A percentile compares a stretch with the other conserved stretches of the same genome.
Conservation (phyloP, 2,888 invertebrate genomes). For the Chromoteleia sp. region DNA sequence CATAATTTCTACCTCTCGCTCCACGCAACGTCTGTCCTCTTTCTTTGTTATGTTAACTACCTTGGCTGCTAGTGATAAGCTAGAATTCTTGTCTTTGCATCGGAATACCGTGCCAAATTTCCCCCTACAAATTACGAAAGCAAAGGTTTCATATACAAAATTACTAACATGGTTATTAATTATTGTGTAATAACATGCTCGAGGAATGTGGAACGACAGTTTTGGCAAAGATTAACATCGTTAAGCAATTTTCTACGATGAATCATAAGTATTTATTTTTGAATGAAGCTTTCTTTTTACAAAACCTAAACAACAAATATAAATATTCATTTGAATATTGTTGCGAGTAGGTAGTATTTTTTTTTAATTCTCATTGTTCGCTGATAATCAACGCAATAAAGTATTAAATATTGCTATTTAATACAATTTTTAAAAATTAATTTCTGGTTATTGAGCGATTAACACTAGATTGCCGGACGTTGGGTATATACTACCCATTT, state of each 20-base stretch:
- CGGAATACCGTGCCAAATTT: constrained; percentile 98
- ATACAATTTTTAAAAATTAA: no score
- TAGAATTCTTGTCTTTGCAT: constrained; percentile 93
- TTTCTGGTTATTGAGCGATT: no score
- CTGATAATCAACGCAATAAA: no score
- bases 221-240: constrained; percentile 23
- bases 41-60: constrained; percentile 94
- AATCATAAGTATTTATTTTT: constrained; percentile 33
- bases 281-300: constrained; percentile 11
- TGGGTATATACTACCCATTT: no score
- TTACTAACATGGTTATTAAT: constrained; percentile 10
- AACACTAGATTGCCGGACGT: no score
- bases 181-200: constrained; percentile 9
- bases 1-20: constrained; percentile 99
- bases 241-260: constrained; percentile 33
- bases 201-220: constrained; percentile 6
- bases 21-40: constrained; percentile 95
- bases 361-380: no score
- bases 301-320: no score
- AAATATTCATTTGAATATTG: background rate
- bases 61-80: constrained; percentile 95
- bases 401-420: no score
- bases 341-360: no score
- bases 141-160: background rate
- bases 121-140: constrained; percentile 87